Evolutionary conservation across 2,797 vertebrate genomes (phyloP), one percentile per base, ranked within the genome.

Genomic region (Notolabrus celidotus): DNA sequence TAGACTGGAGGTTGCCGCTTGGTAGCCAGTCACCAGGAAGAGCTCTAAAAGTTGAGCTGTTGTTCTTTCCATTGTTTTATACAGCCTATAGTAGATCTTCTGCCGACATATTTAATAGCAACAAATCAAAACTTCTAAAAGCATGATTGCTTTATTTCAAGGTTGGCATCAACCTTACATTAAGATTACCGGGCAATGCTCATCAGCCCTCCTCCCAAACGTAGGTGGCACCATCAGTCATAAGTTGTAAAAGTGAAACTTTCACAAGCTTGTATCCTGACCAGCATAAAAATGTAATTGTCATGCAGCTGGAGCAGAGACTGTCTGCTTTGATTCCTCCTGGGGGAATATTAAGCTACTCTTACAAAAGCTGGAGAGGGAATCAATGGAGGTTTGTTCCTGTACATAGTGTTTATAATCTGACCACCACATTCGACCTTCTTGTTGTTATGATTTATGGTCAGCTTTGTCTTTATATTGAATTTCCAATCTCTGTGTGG

Each of bases 141-240:
- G 36, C 51, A 41, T 6, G 16, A 27, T 47, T 43, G 5, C 17
- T 27, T 17, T 25, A 2, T 27, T 47, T 27, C 17, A 49, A 65
- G 50, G 36, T 63, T 41, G 9, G 23, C 29, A 71, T 38, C 25
- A 20, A 53, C 15, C 46, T 52, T 34, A 15, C 27, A 19, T 25
- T 43, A 19, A 57, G 25, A 7, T 14, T 23, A 19, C 2, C 15
- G 16, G 6, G 14, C 20, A 7, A 50, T 38, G 20, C 19, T 60
- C 41, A 43, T 52, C 19, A 36, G 25, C 33, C n/a, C n/a, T n/a
- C n/a, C 29, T 20, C 61, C 11, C 22, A 9, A 61, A 62, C 62
- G 17, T 20, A 52, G 12, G 4, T 8, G 7, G 31, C 42, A 33
- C 46, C 25, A 53, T 36, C 11, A 14, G 7, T 12, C 31, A 14